phyloP scores from a whole-genome alignment of 2,797 vertebrate genomes.

The Muscicapa striata region DNA sequence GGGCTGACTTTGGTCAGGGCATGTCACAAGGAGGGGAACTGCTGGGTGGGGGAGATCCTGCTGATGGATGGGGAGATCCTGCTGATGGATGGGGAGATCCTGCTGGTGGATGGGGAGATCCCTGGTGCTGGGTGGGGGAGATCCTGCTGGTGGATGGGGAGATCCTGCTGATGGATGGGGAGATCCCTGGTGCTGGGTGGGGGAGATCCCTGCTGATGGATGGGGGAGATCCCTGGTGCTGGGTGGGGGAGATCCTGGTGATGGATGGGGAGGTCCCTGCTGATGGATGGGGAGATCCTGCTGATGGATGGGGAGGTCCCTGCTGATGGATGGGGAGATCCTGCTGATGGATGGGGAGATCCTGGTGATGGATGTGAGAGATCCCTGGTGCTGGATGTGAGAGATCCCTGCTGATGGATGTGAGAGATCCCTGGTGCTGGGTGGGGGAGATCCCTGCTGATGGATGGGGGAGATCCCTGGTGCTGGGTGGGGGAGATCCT shows the following conservation, averaged over 20 bases:
- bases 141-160: too few relatives aligned
- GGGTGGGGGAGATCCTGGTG: fast-evolving
- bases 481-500: too few relatives aligned
- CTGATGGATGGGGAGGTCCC: fast-evolving
- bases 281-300: fast-evolving
- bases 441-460: fast-evolving
- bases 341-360: fast-evolving
- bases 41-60: neutral
- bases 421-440: too few relatives aligned
- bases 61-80: neutral
- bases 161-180: too few relatives aligned
- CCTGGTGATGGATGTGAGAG: neutral
- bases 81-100: fast-evolving
- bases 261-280: too few relatives aligned
- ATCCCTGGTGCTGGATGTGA: neutral
- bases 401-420: neutral
- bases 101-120: fast-evolving
- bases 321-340: neutral
- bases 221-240: neutral
- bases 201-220: neutral
- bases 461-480: fast-evolving
- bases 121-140: too few relatives aligned
- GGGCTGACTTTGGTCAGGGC: neutral
- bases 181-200: neutral
- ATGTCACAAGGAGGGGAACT: fast-evolving